Percentiles rank a stretch among this genome's conserved stretches.
Evolutionary conservation across 92 coral and sea anemone genomes (phyloP).

Genomic region (Montipora capitata): DNA sequence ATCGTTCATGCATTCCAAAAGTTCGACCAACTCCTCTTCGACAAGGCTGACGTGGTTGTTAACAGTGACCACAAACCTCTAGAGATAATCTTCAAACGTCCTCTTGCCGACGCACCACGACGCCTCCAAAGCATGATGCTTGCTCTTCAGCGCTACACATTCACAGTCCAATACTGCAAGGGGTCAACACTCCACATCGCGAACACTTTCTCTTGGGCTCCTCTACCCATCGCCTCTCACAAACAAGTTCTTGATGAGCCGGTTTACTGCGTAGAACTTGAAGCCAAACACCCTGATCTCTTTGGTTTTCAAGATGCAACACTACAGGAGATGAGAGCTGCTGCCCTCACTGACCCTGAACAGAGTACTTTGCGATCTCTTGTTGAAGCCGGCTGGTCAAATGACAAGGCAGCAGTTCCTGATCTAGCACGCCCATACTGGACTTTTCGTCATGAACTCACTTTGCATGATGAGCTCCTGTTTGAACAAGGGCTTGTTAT

Average conservation of each 20-base stretch:
- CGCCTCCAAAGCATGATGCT: slow-evolving; percentile 69
- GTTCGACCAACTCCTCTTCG: slow-evolving; percentile 75
- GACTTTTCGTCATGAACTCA: slow-evolving; percentile 64
- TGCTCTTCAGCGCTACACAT: slow-evolving; percentile 75
- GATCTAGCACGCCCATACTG: slow-evolving; percentile 64
- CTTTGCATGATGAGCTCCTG: slow-evolving; percentile 43
- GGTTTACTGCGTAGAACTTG: slow-evolving; percentile 64
- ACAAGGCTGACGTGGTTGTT: slow-evolving; percentile 71
- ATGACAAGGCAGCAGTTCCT: slow-evolving; percentile 57
- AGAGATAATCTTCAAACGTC: slow-evolving; percentile 64
- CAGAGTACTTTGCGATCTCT: slow-evolving; percentile 50
- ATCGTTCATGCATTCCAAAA: slow-evolving; percentile 64
- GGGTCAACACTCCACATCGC: slow-evolving; percentile 75
- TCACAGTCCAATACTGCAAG: slow-evolving; percentile 74
- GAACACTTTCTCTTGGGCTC: slow-evolving; percentile 67
- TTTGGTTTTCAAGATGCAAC: slow-evolving; percentile 65
- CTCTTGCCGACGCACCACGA: slow-evolving; percentile 74
- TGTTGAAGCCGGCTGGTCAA: slow-evolving; percentile 71
- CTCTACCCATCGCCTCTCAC: slow-evolving; percentile 54
- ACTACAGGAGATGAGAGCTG: slow-evolving; percentile 60
- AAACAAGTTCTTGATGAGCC: slow-evolving; percentile 50
- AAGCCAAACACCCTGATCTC: slow-evolving; percentile 43
- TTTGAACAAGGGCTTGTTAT: slow-evolving; percentile 63
- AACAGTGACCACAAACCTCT: slow-evolving; percentile 78
- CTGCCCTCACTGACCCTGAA: slow-evolving; percentile 66